Evolutionary conservation across 2,797 vertebrate species (phyloP), one percentile per base, ranked within the genome.

Genomic region (Sebastes iracundus): DNA sequence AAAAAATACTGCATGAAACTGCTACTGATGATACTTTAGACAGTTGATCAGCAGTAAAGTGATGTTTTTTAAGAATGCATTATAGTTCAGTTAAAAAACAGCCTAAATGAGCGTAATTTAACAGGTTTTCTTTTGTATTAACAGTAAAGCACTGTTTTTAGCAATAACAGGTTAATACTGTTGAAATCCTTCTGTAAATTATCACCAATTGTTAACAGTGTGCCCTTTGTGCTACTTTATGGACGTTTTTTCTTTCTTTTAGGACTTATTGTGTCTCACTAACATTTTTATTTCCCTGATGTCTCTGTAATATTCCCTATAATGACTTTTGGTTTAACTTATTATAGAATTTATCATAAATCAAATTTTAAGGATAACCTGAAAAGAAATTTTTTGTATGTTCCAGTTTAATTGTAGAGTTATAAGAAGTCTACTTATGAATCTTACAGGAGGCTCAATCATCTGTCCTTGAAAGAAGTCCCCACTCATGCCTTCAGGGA

Each of bases 401-500:
- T 27, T 42, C 22, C 32, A 1, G 16, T 66, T 25, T 25, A 23
- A 23, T 64, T 59, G 27, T 77, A 22, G 13, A 68, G 33, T 78
- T 69, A 38, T 38, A 71, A 83, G 13, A 42, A 20, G 38, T 64
- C 80, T 3, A 0, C 25, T 60, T 77, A 3, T 89, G 25, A 67
- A 42, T 89, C 58, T 87, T 83, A 28, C 91, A 96, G 96, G 79
- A 86, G 91, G 64, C 72, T 96, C 22, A 84, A 55, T 18, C 92
- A 94, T 38, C 90, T 96, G 88, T 82, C 93, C 33, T 75, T 96
- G 78, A 92, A 84, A 87, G 84, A 91, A 84, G 88, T 96, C 61
- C 88, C 88, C 25, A 90, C 90, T 68, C 82, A 92, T 49, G 93
- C 95, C 75, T 96, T 96, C 87, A 94, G 77, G 82, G 83, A 94